phyloP scores from a whole-genome alignment of 2,888 invertebrate genomes.

The Drosophila monieri region DNA sequence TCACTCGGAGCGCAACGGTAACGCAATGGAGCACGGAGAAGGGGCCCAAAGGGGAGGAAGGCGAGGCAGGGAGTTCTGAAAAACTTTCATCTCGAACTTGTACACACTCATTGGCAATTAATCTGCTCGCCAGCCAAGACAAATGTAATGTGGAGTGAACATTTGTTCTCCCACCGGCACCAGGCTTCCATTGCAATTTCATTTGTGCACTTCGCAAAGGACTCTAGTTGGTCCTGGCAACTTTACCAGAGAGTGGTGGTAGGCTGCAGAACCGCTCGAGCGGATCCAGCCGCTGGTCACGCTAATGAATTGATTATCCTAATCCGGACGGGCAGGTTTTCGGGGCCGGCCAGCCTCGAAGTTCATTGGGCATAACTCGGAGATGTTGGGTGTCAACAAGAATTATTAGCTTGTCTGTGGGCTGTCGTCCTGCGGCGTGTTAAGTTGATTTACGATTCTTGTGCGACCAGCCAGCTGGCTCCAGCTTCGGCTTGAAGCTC shows the following conservation, averaged over 20 bases:
- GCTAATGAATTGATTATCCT: conserved; percentile 79
- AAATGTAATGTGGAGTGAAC: conserved; percentile 65
- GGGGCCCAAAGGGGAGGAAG: conserved; percentile 16
- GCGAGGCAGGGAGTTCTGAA: conserved; percentile 51
- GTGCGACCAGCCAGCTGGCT: conserved; percentile 25
- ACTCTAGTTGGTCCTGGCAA: conserved; percentile 60
- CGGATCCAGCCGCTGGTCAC: conserved; percentile 6
- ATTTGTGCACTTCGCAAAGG: conserved; percentile 56
- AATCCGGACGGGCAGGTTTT: conserved; percentile 46
- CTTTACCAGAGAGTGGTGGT: conserved; percentile 17
- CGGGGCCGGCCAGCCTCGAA: conserved; percentile 2
- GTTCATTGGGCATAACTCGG: conserved; percentile 74
- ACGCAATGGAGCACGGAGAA: conserved; percentile 39
- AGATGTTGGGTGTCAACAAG: conserved; percentile 68
- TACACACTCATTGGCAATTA: conserved; percentile 82
- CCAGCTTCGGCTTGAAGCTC: conserved; percentile 21
- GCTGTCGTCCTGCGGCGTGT: conserved; percentile 51
- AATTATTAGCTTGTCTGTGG: conserved; percentile 64
- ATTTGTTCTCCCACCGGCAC: conserved; percentile 31
- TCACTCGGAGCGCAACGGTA: conserved; percentile 48
- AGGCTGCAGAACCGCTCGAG: conserved; percentile 13
- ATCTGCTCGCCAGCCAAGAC: conserved; percentile 73
- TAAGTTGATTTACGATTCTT: conserved; percentile 69
- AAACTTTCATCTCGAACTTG: conserved; percentile 76
- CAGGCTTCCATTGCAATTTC: conserved; percentile 56